phyloP scores from a whole-genome alignment of 2,888 invertebrate species.

The Azorinus chamasolen region DNA sequence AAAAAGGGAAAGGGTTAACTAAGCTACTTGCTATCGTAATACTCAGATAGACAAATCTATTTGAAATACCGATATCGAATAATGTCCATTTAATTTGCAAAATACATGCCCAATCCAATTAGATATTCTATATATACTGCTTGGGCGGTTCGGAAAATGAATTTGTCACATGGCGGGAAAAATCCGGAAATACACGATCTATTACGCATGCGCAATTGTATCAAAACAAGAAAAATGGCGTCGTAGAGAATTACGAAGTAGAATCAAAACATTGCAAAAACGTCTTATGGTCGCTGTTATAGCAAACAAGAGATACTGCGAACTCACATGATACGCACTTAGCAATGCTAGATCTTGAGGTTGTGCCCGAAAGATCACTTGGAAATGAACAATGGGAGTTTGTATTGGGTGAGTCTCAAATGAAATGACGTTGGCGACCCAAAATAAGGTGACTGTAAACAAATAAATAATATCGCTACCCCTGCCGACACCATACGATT shows the following conservation, averaged over 20 bases:
- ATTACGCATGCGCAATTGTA: slow-evolving; percentile 67
- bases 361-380: slow-evolving; percentile 94
- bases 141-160: too few species aligned
- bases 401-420: slow-evolving; percentile 92
- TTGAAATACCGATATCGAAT: too few species aligned
- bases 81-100: too few species aligned
- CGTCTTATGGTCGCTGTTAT: background rate
- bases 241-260: slow-evolving; percentile 40
- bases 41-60: too few species aligned
- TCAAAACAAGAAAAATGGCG: slow-evolving; percentile 82
- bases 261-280: slow-evolving; percentile 1
- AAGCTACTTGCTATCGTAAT: too few species aligned
- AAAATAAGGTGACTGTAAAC: slow-evolving; percentile 30
- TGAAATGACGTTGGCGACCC: slow-evolving; percentile 20
- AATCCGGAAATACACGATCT: slow-evolving; percentile 37
- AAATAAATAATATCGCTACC: slow-evolving; percentile 19
- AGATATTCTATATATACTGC: too few species aligned
- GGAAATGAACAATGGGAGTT: slow-evolving; percentile 99
- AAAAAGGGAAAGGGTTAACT: too few species aligned
- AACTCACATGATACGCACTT: slow-evolving; percentile 36
- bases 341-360: slow-evolving; percentile 97
- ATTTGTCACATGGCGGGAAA: slow-evolving; percentile 55
- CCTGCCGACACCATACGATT: too few species aligned
- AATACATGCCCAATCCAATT: too few species aligned
- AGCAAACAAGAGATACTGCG: too few species aligned